phyloP scores from a whole-genome alignment of 2,797 vertebrate genomes.

The Sebastes itinus region DNA sequence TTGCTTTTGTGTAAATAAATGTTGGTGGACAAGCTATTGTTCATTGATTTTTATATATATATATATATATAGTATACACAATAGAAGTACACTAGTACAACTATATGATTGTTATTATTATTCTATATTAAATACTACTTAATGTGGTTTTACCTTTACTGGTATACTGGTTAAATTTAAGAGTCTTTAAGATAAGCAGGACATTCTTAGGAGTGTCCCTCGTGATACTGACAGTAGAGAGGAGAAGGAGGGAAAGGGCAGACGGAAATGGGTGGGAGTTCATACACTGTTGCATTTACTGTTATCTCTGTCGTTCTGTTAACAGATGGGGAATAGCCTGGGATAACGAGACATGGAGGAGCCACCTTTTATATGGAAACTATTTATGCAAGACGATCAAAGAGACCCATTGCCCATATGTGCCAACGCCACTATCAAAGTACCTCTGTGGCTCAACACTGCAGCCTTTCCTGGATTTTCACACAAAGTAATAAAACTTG shows the following conservation, averaged over 20 bases:
- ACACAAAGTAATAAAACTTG: slow-evolving; percentile 61
- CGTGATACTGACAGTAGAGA: neutral
- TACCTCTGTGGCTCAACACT: slow-evolving; percentile 58
- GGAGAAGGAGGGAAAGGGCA: neutral
- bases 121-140: neutral
- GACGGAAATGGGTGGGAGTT: neutral
- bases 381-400: slow-evolving; percentile 75
- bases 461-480: slow-evolving; percentile 64
- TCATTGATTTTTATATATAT: neutral
- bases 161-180: neutral
- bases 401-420: slow-evolving; percentile 51
- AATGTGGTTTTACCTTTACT: neutral
- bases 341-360: slow-evolving; percentile 78
- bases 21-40: slow-evolving; percentile 11
- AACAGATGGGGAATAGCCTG: slow-evolving; percentile 88
- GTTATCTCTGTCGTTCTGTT: slow-evolving; percentile 73
- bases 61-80: neutral
- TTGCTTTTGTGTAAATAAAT: slow-evolving; percentile 15
- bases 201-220: neutral
- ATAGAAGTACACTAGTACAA: neutral
- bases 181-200: neutral
- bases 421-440: slow-evolving; percentile 65
- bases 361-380: slow-evolving; percentile 57
- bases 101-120: neutral
- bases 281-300: slow-evolving; percentile 56